Conservation (phyloP, 2,797 vertebrate genomes). For the Gallinago solitaria region DNA sequence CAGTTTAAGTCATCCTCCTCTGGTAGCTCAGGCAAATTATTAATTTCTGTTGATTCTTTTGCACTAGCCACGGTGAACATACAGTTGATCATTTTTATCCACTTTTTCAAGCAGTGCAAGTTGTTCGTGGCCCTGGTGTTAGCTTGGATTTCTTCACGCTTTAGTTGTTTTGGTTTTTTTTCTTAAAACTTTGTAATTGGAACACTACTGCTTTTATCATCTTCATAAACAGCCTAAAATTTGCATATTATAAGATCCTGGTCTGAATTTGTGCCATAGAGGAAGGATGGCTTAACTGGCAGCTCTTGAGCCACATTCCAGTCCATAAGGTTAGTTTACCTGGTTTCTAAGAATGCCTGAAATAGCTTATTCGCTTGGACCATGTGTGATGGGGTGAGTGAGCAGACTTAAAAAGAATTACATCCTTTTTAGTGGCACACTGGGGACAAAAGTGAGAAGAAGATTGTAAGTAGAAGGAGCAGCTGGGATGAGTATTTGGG, state of each 20-base stretch:
- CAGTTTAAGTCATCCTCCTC: neutral
- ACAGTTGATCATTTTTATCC: neutral
- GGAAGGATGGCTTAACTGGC: neutral
- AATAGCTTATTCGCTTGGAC: neutral
- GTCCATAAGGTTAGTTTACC: neutral
- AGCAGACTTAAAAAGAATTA: neutral
- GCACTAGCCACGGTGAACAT: neutral
- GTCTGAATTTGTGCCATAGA: neutral
- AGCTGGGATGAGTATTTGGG: neutral
- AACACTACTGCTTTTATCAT: neutral
- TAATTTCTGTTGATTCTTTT: neutral
- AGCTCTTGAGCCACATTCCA: neutral
- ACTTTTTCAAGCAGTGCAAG: neutral
- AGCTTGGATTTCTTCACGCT: neutral
- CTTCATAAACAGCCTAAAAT: neutral
- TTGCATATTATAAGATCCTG: neutral
- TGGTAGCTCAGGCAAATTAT: neutral
- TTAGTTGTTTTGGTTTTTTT: neutral
- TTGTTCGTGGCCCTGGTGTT: neutral
- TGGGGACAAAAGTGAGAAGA: neutral
- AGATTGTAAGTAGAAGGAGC: neutral
- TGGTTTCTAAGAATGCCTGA: neutral
- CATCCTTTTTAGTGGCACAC: neutral
- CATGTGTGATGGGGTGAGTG: neutral
- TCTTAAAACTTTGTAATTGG: neutral